These are phyloP conservation scores for Zaprionus nigranus DNA, from an alignment of 1,140 invertebrate species.

Conservation along the genomic window DNA sequence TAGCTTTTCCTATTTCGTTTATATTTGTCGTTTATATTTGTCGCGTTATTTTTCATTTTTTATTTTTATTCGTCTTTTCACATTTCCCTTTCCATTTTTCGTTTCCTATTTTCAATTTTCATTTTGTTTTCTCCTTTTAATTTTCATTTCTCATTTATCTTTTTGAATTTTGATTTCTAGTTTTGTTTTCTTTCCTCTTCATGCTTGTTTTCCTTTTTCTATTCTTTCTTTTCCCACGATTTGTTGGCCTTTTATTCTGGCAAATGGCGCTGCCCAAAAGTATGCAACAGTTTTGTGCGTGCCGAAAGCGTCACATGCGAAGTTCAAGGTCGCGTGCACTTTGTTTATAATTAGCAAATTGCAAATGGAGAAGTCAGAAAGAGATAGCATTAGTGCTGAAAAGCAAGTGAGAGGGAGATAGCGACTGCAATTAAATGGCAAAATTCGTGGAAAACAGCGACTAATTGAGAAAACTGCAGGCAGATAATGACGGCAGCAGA, in stretches of 20 bases:
- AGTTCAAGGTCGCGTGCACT: slow-evolving; percentile 46
- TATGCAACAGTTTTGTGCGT: slow-evolving; percentile 42
- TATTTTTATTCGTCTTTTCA: neutral
- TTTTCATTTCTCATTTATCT: slow-evolving; percentile 26
- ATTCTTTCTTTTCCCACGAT: neutral
- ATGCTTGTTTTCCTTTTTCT: neutral
- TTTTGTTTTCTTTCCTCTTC: neutral
- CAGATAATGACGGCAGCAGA: neutral
- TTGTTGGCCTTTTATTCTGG: neutral
- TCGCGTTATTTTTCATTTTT: neutral
- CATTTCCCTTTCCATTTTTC: accelerated
- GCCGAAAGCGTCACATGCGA: slow-evolving; percentile 26
- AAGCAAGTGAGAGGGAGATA: neutral
- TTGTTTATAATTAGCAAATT: slow-evolving; percentile 16
- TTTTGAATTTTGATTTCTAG: neutral
- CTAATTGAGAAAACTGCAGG: neutral
- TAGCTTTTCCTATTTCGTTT: no score
- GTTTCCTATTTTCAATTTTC: neutral
- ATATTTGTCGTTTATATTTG: neutral
- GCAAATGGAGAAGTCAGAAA: neutral
- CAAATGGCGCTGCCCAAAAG: slow-evolving; percentile 29
- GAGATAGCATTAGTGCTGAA: neutral
- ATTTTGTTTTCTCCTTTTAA: neutral
- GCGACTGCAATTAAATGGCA: neutral
- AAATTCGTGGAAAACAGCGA: neutral